phyloP scores from a whole-genome alignment of 2,888 invertebrate species.

The Chrysolina haemoptera region DNA sequence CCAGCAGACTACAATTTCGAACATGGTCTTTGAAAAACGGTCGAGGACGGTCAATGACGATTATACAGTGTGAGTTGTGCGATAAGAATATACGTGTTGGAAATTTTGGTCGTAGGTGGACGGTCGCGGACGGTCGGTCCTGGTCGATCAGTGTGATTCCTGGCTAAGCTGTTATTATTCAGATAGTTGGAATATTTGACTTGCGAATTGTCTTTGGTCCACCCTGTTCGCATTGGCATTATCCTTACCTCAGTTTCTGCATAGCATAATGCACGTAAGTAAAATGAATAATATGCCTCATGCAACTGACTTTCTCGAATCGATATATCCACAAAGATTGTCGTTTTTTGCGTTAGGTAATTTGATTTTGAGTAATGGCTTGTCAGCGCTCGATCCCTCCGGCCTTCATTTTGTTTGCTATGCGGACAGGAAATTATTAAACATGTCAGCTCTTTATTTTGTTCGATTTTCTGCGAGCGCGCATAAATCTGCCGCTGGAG shows the following conservation, averaged over 20 bases:
- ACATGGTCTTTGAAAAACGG: too few relatives aligned
- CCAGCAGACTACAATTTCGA: too few relatives aligned
- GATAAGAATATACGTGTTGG: too few relatives aligned
- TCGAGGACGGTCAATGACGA: too few relatives aligned
- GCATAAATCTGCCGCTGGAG: slow-evolving; percentile 7
- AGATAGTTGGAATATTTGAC: too few relatives aligned
- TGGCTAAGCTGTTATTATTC: too few relatives aligned
- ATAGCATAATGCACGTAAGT: slow-evolving; percentile 9
- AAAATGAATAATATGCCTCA: background rate
- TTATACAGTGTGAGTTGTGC: too few relatives aligned
- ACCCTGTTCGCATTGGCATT: background rate
- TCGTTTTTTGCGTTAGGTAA: slow-evolving; percentile 25
- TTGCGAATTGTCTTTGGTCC: background rate
- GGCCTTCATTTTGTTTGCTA: slow-evolving; percentile 20
- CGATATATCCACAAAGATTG: slow-evolving; percentile 13
- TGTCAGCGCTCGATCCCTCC: slow-evolving; percentile 23
- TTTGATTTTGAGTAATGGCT: slow-evolving; percentile 29
- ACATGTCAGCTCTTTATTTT: slow-evolving; percentile 18
- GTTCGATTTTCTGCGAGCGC: slow-evolving; percentile 14
- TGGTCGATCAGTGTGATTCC: too few relatives aligned
- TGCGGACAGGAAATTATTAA: slow-evolving; percentile 29
- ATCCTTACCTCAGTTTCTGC: slow-evolving; percentile 3
- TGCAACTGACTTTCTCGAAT: slow-evolving; percentile 9
- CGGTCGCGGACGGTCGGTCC: too few relatives aligned
- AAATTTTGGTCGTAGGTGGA: too few relatives aligned